These are phyloP conservation scores for Bradypus variegatus DNA, from an alignment of 2,797 vertebrate species.

Conservation along the genomic window DNA sequence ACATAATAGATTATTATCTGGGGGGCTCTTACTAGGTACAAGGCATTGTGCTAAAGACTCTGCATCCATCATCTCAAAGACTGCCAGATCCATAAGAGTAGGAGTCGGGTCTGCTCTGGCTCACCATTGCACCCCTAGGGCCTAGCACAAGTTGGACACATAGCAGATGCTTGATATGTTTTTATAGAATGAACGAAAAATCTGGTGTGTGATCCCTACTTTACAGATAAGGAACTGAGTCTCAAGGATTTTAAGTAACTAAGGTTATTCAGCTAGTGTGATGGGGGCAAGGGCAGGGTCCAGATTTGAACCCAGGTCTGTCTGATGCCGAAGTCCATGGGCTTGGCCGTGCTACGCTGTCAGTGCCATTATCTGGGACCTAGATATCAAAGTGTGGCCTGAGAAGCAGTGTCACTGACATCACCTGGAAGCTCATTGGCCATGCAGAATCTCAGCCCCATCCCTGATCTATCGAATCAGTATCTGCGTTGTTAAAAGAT, in stretches of 20 bases:
- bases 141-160: neutral
- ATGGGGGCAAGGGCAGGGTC: neutral
- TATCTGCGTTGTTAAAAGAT: neutral
- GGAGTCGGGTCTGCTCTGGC: neutral
- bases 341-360: neutral
- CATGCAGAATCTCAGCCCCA: neutral
- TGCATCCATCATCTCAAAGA: conserved; percentile 13
- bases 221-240: neutral
- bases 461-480: neutral
- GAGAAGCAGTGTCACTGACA: neutral
- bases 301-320: neutral
- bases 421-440: neutral
- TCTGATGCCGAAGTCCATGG: neutral
- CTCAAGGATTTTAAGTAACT: neutral
- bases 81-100: neutral
- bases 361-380: neutral
- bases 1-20: conserved; percentile 16
- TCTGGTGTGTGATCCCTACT: neutral
- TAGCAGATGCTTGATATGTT: neutral
- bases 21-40: neutral
- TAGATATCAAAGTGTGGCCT: neutral
- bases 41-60: conserved; percentile 1
- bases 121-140: neutral
- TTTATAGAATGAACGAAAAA: conserved; percentile 10
- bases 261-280: neutral